These are phyloP conservation scores for Pseudochromis fuscus DNA, from an alignment of 2,797 vertebrate genomes.

Conservation along the genomic window DNA sequence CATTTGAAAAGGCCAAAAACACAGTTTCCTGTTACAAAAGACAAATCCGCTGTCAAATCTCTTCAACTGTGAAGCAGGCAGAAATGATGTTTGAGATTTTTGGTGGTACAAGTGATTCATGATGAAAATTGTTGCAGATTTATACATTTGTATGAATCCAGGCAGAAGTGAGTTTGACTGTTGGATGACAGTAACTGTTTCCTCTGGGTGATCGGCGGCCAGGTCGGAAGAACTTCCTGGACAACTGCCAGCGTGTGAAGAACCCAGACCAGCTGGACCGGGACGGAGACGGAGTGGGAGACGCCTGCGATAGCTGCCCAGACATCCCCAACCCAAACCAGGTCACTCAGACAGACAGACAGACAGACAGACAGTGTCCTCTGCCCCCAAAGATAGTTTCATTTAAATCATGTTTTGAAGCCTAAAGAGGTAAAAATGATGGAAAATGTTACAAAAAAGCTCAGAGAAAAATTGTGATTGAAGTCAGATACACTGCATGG, in stretches of 20 bases:
- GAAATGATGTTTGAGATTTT: neutral
- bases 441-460: neutral
- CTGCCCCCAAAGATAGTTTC: neutral
- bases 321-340: constrained; percentile 97
- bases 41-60: neutral
- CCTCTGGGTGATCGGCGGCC: neutral
- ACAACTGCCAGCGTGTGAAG: constrained; percentile 93
- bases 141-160: neutral
- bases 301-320: constrained; percentile 97
- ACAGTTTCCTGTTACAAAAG: neutral
- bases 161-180: neutral
- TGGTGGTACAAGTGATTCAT: neutral
- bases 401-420: neutral
- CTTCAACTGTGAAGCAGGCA: neutral
- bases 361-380: neutral
- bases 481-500: neutral
- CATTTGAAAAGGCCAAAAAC: no score
- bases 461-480: no score
- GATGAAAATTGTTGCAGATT: neutral
- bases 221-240: constrained; percentile 96
- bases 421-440: neutral
- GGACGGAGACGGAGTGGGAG: constrained; percentile 95
- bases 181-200: constrained; percentile 4
- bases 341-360: constrained; percentile 78
- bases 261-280: constrained; percentile 92